Evolutionary conservation across 2,797 vertebrate species (phyloP).

Genomic region (Momotus momota): DNA sequence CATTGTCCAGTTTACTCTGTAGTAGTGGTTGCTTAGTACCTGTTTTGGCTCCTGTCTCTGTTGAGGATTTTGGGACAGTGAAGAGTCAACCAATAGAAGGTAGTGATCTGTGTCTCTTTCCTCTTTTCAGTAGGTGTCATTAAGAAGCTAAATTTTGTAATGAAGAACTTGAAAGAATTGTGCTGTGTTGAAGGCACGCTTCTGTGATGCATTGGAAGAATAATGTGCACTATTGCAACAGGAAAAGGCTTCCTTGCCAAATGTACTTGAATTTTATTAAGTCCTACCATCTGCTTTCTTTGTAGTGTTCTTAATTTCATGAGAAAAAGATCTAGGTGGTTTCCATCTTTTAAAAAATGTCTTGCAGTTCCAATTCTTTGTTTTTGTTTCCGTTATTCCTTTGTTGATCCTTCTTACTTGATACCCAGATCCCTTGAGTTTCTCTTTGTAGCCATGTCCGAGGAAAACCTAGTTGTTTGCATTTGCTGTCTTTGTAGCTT

Average conservation of each 20-base stretch:
- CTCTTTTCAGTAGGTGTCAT: not conserved
- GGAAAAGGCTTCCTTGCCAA: constrained; percentile 31
- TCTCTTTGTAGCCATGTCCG: rapidly evolving
- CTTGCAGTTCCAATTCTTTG: not conserved
- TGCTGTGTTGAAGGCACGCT: not conserved
- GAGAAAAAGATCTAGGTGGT: constrained; percentile 16
- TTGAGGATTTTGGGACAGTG: not conserved
- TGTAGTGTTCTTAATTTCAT: not conserved
- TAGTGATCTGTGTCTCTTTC: not conserved
- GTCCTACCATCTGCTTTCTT: constrained; percentile 45
- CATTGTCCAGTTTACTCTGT: not conserved
- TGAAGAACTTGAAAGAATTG: not conserved
- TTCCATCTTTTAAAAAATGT: not conserved
- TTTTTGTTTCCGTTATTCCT: not conserved
- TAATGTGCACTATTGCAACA: not conserved
- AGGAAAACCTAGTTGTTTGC: not conserved
- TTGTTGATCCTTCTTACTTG: not conserved
- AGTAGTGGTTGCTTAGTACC: not conserved
- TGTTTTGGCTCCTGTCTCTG: not conserved
- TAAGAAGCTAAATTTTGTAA: constrained; percentile 2
- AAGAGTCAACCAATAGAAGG: not conserved
- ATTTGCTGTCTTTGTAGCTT: not conserved
- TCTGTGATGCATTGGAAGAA: not conserved
- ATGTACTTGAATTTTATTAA: constrained; percentile 53
- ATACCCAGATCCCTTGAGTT: not conserved